Conservation (phyloP, 2,113 vertebrate genomes). For the Lates calcarifer region DNA sequence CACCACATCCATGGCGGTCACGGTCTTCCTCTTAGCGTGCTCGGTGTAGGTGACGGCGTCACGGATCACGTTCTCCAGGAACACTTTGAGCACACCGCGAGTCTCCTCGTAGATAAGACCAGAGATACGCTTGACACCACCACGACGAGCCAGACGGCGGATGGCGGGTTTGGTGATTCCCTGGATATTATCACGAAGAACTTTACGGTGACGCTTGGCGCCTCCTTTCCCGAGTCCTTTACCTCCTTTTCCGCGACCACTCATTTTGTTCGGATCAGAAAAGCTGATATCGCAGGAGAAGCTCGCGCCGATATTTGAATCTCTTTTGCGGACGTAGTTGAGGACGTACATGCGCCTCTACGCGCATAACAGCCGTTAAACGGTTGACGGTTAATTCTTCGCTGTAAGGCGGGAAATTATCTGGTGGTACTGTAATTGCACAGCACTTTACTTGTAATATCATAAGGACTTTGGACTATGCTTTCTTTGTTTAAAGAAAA, state of each 20-base stretch:
- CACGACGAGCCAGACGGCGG: not conserved
- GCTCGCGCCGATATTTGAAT: too few species aligned
- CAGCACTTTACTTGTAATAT: too few species aligned
- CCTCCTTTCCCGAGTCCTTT: slow-evolving; percentile 5
- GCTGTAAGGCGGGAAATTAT: too few species aligned
- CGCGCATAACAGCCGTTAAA: too few species aligned
- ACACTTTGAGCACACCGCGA: slow-evolving; percentile 44
- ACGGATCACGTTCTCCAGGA: slow-evolving; percentile 61
- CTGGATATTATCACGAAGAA: not conserved
- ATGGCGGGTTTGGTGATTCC: not conserved
- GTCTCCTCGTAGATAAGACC: not conserved
- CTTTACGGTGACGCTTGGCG: not conserved
- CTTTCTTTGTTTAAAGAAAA: too few species aligned
- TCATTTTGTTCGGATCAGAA: slow-evolving; percentile 8
- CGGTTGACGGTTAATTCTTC: too few species aligned
- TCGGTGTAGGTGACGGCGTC: slow-evolving; percentile 60
- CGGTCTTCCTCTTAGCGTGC: slow-evolving; percentile 16
- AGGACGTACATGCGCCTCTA: too few species aligned
- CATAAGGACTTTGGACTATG: too few species aligned
- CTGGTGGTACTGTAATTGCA: too few species aligned
- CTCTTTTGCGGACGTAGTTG: too few species aligned
- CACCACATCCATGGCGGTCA: slow-evolving; percentile 13
- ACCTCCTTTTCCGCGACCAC: slow-evolving; percentile 6
- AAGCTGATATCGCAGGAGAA: too few species aligned
- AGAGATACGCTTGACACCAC: not conserved